Percentiles rank a stretch among this genome's conserved stretches.
phyloP scores from a whole-genome alignment of 1,140 invertebrate genomes.

The Zeugodacus cucurbitae region DNA sequence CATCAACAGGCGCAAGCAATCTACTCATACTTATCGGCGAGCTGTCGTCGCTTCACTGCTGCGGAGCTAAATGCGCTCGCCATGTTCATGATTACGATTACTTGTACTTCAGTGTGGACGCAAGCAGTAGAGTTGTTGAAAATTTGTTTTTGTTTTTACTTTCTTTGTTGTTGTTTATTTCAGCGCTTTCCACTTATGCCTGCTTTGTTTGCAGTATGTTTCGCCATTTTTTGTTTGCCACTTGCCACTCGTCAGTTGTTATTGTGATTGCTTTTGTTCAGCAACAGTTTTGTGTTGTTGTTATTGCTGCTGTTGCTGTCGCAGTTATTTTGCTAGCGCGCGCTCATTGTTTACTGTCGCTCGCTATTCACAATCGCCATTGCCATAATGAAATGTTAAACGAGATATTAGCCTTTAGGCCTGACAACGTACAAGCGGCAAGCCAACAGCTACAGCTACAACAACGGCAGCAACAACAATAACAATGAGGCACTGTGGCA shows the following conservation, averaged over 20 bases:
- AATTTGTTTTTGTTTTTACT: neutral
- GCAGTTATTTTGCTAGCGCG: neutral
- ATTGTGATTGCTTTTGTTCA: neutral
- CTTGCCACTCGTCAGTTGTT: neutral
- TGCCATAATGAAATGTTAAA: conserved; percentile 60
- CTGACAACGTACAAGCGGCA: conserved; percentile 48
- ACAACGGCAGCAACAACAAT: conserved; percentile 61
- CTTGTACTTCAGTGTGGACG: neutral
- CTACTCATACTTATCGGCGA: neutral
- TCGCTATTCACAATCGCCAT: neutral
- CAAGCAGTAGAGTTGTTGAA: neutral
- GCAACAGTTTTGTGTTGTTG: too few relatives aligned
- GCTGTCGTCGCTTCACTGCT: neutral
- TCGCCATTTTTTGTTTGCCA: neutral
- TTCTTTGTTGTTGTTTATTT: neutral
- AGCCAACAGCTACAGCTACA: conserved; percentile 45
- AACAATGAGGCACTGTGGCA: neutral
- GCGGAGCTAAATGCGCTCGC: neutral
- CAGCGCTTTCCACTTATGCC: neutral
- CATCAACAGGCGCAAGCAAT: neutral
- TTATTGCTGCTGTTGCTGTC: neutral
- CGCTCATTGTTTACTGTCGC: neutral
- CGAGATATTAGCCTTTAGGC: conserved; percentile 59
- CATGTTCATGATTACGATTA: conserved; percentile 1
- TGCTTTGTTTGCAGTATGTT: neutral